These are phyloP conservation scores for Xanthia togata DNA, from an alignment of 2,888 invertebrate species.

Conservation along the genomic window DNA sequence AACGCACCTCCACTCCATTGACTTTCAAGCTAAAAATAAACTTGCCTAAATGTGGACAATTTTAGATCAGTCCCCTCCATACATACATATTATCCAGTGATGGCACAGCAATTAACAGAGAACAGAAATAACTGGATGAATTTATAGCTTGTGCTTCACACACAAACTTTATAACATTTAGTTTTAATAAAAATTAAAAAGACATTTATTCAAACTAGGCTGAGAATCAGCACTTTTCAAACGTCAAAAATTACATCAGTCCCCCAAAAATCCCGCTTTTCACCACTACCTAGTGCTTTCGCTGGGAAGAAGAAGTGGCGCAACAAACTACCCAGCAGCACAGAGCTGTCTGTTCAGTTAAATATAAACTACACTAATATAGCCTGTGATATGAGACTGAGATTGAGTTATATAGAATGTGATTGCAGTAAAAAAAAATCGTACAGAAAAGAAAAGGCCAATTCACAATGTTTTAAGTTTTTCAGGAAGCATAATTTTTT, in stretches of 20 bases:
- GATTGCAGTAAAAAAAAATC: no score
- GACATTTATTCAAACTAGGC: no score
- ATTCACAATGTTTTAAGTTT: no score
- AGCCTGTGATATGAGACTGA: no score
- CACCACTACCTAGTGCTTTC: background rate
- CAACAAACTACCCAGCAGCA: background rate
- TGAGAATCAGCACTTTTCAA: background rate
- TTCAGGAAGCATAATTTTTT: no score
- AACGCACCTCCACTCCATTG: conserved; percentile 15
- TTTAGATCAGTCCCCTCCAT: conserved; percentile 54
- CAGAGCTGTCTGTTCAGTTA: no score
- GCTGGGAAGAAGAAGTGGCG: background rate
- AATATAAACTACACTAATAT: no score
- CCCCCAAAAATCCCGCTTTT: background rate
- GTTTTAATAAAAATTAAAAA: no score
- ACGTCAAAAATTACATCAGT: background rate
- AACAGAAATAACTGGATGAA: conserved; percentile 38
- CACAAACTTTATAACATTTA: no score
- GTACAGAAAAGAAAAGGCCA: no score
- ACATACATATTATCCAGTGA: background rate
- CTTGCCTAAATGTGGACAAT: conserved; percentile 31
- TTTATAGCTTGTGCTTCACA: background rate
- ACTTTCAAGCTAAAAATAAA: conserved; percentile 48
- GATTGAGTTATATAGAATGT: no score
- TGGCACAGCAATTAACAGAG: conserved; percentile 26